Evolutionary conservation across 1,140 invertebrate species (phyloP), one percentile per base, ranked within the genome.

Genomic region (Plodia interpunctella): DNA sequence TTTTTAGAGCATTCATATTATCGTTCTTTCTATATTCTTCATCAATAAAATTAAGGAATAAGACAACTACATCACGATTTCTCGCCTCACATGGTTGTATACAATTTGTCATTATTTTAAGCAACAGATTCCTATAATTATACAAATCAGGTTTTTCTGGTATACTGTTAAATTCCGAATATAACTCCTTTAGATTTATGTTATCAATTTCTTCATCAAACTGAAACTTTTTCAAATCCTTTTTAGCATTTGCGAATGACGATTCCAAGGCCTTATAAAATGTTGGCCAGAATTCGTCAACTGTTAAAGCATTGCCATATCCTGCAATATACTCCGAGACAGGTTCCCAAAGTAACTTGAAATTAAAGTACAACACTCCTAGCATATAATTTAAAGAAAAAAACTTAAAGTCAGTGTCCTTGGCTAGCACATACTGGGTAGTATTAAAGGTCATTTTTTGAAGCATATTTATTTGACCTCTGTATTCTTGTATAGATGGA

Each of bases 331-430:
- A 90, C 71, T 94, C 92, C 6, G 91, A 87, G 0, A 95, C 88
- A n/a, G 96, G 95, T 51, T 95, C 93, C 97, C 97, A 98, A 0
- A 99, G 73, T 18, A 97, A 87, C 70, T 95, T 95, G 67, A 98
- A 98, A 79, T 98, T 98, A 2, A 95, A 89, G 80, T 95, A 97
- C 2, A 98, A 84, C 62, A 93, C 92, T 6, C 97, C 96, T 6
- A 98, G 90, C 59, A 98, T 90, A 77, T 95, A 97, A 55, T 93
- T 91, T 2, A 98, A 73, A 0, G 94, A 92, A 74, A 92, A 91
- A 67, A 91, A 89, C 63, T 91, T 91, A 19, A 91, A 92, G 38
- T 92, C 79, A 0, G 93, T 90, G 44, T 91, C 80, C 52, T 87
- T 88, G 3, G 92, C 83, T n/a, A 92, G 67, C 44, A 90, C 82